These are phyloP conservation scores for Schizotus pectinicornis DNA, from an alignment of 2,888 invertebrate species.

Conservation along the genomic window DNA sequence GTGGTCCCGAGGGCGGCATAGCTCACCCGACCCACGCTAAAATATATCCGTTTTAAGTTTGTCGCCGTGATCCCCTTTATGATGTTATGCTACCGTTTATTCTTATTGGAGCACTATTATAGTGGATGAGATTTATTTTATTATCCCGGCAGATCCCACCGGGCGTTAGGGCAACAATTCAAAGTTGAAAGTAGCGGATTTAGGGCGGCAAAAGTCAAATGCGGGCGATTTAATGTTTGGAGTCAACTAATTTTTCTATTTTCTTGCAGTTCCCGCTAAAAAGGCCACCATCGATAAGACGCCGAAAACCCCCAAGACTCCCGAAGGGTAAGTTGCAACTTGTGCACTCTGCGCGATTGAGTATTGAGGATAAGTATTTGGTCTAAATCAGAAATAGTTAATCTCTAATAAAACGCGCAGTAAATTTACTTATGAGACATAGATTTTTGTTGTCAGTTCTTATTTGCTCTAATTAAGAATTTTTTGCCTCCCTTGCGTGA, in stretches of 20 bases:
- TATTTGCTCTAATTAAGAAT: too few species aligned
- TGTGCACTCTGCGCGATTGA: neutral
- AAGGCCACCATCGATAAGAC: conserved; percentile 34
- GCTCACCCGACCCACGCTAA: conserved; percentile 48
- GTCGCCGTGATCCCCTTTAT: conserved; percentile 34
- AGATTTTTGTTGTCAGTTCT: too few species aligned
- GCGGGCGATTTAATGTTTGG: neutral
- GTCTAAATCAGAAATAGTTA: too few species aligned
- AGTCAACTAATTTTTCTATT: neutral
- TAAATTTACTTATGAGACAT: too few species aligned
- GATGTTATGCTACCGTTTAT: conserved; percentile 11
- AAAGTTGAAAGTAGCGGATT: neutral
- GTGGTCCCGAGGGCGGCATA: conserved; percentile 52
- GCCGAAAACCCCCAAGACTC: conserved; percentile 37
- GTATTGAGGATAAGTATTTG: too few species aligned
- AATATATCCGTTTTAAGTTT: conserved; percentile 49
- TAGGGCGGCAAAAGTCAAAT: neutral
- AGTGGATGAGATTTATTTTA: conserved; percentile 10
- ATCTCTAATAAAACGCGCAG: too few species aligned
- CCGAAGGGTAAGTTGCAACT: conserved; percentile 39
- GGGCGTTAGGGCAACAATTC: neutral
- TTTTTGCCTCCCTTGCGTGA: neutral
- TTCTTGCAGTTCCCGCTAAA: conserved; percentile 35
- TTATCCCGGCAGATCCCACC: neutral
- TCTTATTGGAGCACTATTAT: conserved; percentile 18